phyloP scores from a whole-genome alignment of 2,888 invertebrate genomes.

The Malthinus seriepunctatus region DNA sequence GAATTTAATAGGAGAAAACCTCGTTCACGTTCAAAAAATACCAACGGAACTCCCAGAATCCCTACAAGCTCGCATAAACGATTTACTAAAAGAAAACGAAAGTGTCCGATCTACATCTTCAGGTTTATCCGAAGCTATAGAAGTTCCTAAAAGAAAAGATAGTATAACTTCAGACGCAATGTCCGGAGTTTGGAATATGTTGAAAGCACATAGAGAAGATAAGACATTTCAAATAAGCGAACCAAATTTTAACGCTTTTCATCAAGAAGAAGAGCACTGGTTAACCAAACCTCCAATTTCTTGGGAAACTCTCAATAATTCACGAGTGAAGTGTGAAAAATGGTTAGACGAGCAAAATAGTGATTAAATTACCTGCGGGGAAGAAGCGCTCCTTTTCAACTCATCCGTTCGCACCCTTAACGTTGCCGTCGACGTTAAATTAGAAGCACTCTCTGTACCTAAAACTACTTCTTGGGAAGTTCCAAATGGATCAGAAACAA shows the following conservation, averaged over 20 bases:
- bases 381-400: slow-evolving; percentile 63
- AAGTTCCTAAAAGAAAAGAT: neutral
- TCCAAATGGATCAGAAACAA: slow-evolving; percentile 51
- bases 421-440: slow-evolving; percentile 39
- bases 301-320: slow-evolving; percentile 40
- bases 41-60: slow-evolving; percentile 19
- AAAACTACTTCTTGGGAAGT: slow-evolving; percentile 44
- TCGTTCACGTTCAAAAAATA: slow-evolving; percentile 22
- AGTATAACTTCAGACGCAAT: slow-evolving; percentile 31
- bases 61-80: slow-evolving; percentile 11
- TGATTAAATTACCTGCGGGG: slow-evolving; percentile 60
- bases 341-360: slow-evolving; percentile 40
- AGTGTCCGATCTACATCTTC: slow-evolving; percentile 8
- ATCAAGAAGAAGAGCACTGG: slow-evolving; percentile 38
- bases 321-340: slow-evolving; percentile 43
- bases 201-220: slow-evolving; percentile 33
- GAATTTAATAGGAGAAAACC: slow-evolving; percentile 26
- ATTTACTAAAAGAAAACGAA: slow-evolving; percentile 22
- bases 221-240: slow-evolving; percentile 37
- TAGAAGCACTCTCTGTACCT: slow-evolving; percentile 38
- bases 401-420: slow-evolving; percentile 62
- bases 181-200: slow-evolving; percentile 42
- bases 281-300: slow-evolving; percentile 39
- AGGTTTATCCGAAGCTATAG: neutral
- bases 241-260: slow-evolving; percentile 38